phyloP scores from a whole-genome alignment of 92 coral and sea anemone species.

The Porites cylindrica region DNA sequence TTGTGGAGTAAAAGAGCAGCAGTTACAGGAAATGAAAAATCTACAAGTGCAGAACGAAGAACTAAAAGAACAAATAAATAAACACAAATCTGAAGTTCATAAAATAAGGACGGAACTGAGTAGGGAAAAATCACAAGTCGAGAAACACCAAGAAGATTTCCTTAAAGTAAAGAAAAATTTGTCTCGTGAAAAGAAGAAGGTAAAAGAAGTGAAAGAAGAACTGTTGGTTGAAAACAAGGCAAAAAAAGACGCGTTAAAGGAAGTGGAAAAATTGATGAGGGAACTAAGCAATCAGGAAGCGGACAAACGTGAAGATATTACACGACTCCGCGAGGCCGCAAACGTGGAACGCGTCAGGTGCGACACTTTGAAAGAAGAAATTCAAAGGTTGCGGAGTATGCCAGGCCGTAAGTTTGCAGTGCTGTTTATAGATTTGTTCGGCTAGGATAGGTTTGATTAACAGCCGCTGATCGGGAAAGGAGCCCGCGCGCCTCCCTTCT shows the following conservation, averaged over 20 bases:
- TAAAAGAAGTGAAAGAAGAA: conserved; percentile 67
- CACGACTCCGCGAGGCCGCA: conserved; percentile 19
- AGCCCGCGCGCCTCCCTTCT: too few relatives aligned
- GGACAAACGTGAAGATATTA: background rate
- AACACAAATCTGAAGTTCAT: conserved; percentile 40
- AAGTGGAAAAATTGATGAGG: conserved; percentile 28
- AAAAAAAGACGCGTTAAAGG: conserved; percentile 57
- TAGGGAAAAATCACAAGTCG: conserved; percentile 57
- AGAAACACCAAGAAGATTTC: conserved; percentile 56
- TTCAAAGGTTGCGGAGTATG: conserved; percentile 67
- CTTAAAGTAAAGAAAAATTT: conserved; percentile 66
- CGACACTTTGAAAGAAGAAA: conserved; percentile 56
- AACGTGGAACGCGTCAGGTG: conserved; percentile 23
- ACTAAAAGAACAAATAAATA: conserved; percentile 64
- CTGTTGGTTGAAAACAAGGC: conserved; percentile 65
- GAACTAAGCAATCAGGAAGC: conserved; percentile 29
- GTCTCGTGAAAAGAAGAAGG: conserved; percentile 73
- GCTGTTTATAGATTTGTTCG: background rate
- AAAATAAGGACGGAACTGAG: conserved; percentile 64
- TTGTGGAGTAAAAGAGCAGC: conserved; percentile 65
- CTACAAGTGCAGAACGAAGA: conserved; percentile 65
- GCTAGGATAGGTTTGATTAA: too few relatives aligned
- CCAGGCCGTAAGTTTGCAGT: conserved; percentile 80
- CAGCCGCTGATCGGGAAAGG: too few relatives aligned
- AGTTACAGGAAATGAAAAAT: conserved; percentile 52